Evolutionary conservation across 2,113 vertebrate genomes (phyloP).

Genomic region (Phyllostomus hastatus): DNA sequence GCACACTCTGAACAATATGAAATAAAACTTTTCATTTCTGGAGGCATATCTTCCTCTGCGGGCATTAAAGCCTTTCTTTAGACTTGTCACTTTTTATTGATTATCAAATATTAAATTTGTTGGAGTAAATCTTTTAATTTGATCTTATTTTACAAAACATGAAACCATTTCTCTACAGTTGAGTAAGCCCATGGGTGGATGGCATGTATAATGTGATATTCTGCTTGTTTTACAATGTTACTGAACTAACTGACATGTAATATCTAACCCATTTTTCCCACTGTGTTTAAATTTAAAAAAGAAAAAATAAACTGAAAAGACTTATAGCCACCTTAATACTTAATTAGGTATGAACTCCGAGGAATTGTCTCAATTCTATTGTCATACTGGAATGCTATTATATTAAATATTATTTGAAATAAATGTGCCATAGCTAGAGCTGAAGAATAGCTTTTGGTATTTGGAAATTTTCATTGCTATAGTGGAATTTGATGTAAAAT

Average conservation of each 20-base stretch:
- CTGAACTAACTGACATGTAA: background rate
- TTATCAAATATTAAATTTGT: conserved; percentile 32
- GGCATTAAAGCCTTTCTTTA: background rate
- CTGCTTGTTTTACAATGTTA: background rate
- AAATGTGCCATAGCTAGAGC: conserved; percentile 11
- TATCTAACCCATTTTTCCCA: conserved; percentile 27
- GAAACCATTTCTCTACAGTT: background rate
- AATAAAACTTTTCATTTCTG: background rate
- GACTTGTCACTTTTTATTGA: background rate
- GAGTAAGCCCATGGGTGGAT: background rate
- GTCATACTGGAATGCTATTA: background rate
- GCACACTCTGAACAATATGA: conserved; percentile 4
- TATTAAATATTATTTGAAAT: conserved; percentile 33
- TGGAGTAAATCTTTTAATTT: conserved; percentile 32
- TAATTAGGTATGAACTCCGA: conserved; percentile 47
- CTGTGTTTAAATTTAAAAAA: conserved; percentile 15
- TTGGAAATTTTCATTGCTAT: conserved; percentile 33
- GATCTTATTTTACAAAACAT: background rate
- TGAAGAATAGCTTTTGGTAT: conserved; percentile 11
- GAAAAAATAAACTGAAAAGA: background rate
- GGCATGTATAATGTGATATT: background rate
- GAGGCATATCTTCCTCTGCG: background rate
- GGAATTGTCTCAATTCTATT: conserved; percentile 34
- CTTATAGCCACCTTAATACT: conserved; percentile 35
- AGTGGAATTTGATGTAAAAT: background rate